Base-by-base conservation (phyloP, 1,140 invertebrate genomes). In the Drosophila triauraria region DNA sequence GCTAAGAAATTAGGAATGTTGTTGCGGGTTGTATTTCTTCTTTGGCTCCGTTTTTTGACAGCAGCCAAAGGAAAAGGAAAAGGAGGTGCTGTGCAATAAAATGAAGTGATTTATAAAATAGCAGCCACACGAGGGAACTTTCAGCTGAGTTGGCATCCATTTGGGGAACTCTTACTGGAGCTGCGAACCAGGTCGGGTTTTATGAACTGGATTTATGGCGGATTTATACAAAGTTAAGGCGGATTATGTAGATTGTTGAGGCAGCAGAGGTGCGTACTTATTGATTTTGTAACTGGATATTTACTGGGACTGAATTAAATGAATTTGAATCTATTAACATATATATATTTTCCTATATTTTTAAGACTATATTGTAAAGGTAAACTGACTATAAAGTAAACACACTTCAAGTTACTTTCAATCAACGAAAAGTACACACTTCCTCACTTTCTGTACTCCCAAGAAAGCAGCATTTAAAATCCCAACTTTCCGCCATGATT, bases 1-100 rank as follows among this genome's bases (percentile, higher is more conserved):
- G 58, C 59, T 43, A 64, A 80, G 80, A 84, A 88, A 90, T 88
- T 88, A 88, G 84, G 82, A 90, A 90, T 90, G 80, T 90, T 81
- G 85, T 90, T 78, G 69, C 54, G 78, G 76, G 48, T 65, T 76
- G 59, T 75, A 62, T 50, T 69, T 47, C 42, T 60, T 47, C 60
- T 15, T 25, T 54, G 35, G 20, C 53, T 56, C 53, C 15, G 53
- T 72, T 72, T 71, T 50, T 72, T 71, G 63, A 69, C 67, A 69
- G 62, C 79, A 51, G 62, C 50, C 64, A 60, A 78, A 82, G 69
- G 75, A 32, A 32, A 8, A 2, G 30, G 30, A 72, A 38, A 56
- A 40, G 53, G 53, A 56, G 32, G 12, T 56, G 76, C 63, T 50
- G 25, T 56, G 67, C 72, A 80, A 84, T 88, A 88, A 88, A 88